Evolutionary conservation across 2,888 invertebrate species (phyloP), one percentile per base, ranked within the genome.

Genomic region (Cerastoderma edule): DNA sequence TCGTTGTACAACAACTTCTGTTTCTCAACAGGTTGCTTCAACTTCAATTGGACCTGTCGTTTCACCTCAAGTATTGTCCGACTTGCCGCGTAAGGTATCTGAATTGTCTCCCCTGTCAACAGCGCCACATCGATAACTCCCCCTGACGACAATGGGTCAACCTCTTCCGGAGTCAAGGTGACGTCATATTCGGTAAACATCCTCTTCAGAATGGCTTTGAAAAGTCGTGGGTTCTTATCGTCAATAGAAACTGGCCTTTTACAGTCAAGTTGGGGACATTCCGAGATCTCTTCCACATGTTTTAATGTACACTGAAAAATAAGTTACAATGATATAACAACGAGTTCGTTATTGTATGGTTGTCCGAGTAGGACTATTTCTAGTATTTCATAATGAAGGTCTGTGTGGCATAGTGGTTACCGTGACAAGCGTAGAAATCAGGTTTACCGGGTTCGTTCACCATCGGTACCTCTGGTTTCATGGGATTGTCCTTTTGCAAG

Each of bases 1-100:
- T 79, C 83, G 33, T 84, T 80, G 64, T 80, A 84, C 19, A 85
- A 67, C 4, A 87, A 68, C 44, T 83, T 85, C 68, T 87, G 87
- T 53, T 85, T 85, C 13, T 68, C 69, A 3, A 68, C 60, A 8
- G 81, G 78, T 64, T 85, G 83, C 2, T 77, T 72, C 44, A 84
- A 50, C 33, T 78, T 46, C 1, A 13, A 22, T 10, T 79, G 48
- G 19, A 87, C 82, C 19, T 64, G 67, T 6, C 44, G 30, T 44
- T 87, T 85, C 56, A 87, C 56, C 19, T 81, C 67, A 0, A 63
- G 28, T 5, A 87, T 53, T 30, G 78, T 72, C 82, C 84, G 78
- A 60, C 39, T 50, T 8, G 83, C 69, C 28, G 57, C 60, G 56
- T 77, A 87, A 2, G 72, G 68, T 1, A 85, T n/a, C 1, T 71